phyloP scores from a whole-genome alignment of 2,113 vertebrate genomes.

The Rhabdomys dilectus region DNA sequence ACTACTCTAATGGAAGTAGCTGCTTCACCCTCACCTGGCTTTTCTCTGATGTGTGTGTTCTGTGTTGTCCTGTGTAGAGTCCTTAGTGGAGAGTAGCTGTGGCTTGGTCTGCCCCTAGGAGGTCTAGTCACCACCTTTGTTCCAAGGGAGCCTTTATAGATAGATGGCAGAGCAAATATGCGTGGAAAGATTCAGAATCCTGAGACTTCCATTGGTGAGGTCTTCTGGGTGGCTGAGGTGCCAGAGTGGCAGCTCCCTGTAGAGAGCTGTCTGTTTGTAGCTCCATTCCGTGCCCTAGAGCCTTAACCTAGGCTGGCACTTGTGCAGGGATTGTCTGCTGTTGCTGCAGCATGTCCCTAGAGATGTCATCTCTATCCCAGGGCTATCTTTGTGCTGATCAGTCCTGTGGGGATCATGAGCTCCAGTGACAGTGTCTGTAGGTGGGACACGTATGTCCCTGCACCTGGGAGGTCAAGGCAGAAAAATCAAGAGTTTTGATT shows the following conservation, averaged over 20 bases:
- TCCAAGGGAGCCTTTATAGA: background rate
- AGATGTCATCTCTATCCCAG: background rate
- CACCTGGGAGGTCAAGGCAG: background rate
- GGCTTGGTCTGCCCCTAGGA: background rate
- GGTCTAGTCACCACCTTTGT: no score
- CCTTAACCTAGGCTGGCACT: background rate
- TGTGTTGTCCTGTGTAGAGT: background rate
- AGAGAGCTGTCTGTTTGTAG: background rate
- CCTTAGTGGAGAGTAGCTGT: background rate
- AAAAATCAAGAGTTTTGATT: background rate
- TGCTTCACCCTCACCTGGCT: background rate
- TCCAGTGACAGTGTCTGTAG: background rate
- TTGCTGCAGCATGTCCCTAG: background rate
- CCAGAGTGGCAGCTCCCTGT: no score
- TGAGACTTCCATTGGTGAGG: fast-evolving
- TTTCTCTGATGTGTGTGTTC: background rate
- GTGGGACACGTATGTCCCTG: background rate
- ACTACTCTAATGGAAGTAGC: fast-evolving
- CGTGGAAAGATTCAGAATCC: background rate
- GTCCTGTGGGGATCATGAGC: background rate
- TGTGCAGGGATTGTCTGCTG: background rate
- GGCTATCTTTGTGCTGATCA: background rate
- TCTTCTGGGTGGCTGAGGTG: no score
- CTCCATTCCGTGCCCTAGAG: background rate
- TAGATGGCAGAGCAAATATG: no score